Evolutionary conservation across 2,113 vertebrate genomes (phyloP), one percentile per base, ranked within the genome.

Genomic region (Butorides virescens): DNA sequence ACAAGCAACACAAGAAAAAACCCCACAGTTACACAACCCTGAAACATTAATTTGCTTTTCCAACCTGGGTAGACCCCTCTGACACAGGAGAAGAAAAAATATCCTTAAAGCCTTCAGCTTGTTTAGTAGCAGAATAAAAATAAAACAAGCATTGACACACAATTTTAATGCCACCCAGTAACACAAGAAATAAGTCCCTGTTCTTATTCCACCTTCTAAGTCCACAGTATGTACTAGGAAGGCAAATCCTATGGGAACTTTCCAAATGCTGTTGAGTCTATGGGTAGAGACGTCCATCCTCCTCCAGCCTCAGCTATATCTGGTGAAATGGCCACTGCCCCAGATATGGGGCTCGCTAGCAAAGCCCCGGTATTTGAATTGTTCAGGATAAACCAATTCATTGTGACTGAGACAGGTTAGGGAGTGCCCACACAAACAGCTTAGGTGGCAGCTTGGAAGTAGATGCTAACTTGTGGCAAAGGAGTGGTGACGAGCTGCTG

Each of bases 131-230:
- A 97, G 92, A 97, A 97, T 92, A 97, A 97, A 98, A 98, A 98
- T 98, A 98, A 98, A 98, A 97, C 97, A 97, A 96, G 95, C 95
- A 97, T 91, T 97, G 97, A 98, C 97, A 96, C 97, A 97, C 92
- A 96, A 98, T 94, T 97, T 97, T 97, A 97, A 98, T 94, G 95
- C 95, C 92, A 97, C 72, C 87, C 86, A 95, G 96, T 92, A 98
- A 97, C 90, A 94, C 67, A 91, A 96, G 82, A 89, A 96, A 14
- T 50, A 95, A 87, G 23, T 32, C 13, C 23, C 42, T 97, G 85
- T 95, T 97, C 92, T 96, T 98, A 97, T 97, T 92, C 78, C 42
- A 79, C 67, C 75, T 95, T 89, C 80, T 86, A 95, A 97, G 94
- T 96, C 81, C 95, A 87, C 86, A 80, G 92, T 89, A 96, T 63